Evolutionary conservation across 2,113 vertebrate genomes (phyloP).

Genomic region (human (Homo sapiens)): DNA sequence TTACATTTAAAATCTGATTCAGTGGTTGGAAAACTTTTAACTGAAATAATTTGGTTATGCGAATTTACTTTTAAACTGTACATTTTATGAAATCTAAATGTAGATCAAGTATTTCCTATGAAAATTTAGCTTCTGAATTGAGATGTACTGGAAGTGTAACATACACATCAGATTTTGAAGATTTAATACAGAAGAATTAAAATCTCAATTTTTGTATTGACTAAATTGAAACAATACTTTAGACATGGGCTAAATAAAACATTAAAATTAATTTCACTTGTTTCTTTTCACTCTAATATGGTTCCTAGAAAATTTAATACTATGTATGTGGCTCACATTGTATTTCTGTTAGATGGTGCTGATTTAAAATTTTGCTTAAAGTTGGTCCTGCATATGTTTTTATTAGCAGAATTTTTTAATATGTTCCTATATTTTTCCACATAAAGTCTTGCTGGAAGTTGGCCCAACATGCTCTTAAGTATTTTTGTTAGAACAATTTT

Average conservation of each 20-base stretch:
- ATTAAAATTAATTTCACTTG: neutral
- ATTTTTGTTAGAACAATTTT: constrained; percentile 18
- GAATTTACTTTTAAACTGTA: neutral
- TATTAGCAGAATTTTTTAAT: constrained; percentile 13
- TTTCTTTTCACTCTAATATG: neutral
- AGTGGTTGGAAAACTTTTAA: neutral
- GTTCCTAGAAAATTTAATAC: neutral
- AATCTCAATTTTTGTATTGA: neutral
- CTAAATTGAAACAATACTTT: neutral
- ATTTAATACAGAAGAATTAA: neutral
- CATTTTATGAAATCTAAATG: constrained; percentile 25
- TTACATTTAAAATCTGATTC: constrained; percentile 32
- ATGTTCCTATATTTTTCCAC: neutral
- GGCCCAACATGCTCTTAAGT: neutral
- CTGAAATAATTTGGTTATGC: neutral
- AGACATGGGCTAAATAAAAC: neutral
- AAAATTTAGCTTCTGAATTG: constrained; percentile 31
- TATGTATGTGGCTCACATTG: neutral
- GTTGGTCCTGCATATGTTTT: neutral
- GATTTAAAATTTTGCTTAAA: neutral
- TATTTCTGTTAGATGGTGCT: neutral
- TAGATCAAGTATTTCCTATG: neutral
- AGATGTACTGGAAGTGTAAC: neutral
- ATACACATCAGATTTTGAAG: constrained; percentile 7
- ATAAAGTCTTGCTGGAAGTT: neutral